Evolutionary conservation across 2,797 vertebrate genomes (phyloP), one percentile per base, ranked within the genome.

Genomic region (Microctenopoma steveboyesi): DNA sequence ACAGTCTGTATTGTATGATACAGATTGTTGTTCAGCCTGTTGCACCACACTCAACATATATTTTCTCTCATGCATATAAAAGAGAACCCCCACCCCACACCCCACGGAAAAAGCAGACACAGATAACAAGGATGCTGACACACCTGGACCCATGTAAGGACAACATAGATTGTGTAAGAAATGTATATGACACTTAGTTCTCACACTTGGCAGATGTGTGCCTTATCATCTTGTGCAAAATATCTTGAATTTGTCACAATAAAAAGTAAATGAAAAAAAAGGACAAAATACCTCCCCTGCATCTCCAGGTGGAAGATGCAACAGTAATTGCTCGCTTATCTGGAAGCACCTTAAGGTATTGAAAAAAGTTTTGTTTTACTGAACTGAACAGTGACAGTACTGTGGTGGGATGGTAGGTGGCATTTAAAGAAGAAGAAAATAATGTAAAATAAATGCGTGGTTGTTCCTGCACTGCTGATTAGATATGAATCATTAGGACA

Each of bases 401-500:
- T 46, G 9, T 5, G 8, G 43, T 59, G 28, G 73, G 53, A 42
- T 30, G 42, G 45, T 76, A 45, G 53, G 50, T 28, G 55, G 16
- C 49, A 46, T 69, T 71, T 50, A 43, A 64, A 59, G 50, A 46
- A 45, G 48, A 59, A 63, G 40, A 76, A 49, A 52, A 39, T 5
- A 40, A 64, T 14, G 10, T 5, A 3, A 52, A 43, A 33, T 4
- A 39, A 39, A 56, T n/a, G 33, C 47, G 53, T 28, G n/a, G 8
- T 7, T 53, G 22, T 49, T 42, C 66, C 51, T 48, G 22, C 40
- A 10, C 53, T 47, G 53, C 37, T 64, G 52, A 74, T 73, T 71
- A 59, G 47, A 80, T 82, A 60, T 71, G 78, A 61, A 75, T 72
- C 33, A 63, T 69, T 59, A 64, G 58, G 25, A 52, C 33, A 64